A percentile compares a stretch with the other conserved stretches of the same genome.
Evolutionary conservation across 1,140 invertebrate species (phyloP).

Genomic region (Ostrea edulis): DNA sequence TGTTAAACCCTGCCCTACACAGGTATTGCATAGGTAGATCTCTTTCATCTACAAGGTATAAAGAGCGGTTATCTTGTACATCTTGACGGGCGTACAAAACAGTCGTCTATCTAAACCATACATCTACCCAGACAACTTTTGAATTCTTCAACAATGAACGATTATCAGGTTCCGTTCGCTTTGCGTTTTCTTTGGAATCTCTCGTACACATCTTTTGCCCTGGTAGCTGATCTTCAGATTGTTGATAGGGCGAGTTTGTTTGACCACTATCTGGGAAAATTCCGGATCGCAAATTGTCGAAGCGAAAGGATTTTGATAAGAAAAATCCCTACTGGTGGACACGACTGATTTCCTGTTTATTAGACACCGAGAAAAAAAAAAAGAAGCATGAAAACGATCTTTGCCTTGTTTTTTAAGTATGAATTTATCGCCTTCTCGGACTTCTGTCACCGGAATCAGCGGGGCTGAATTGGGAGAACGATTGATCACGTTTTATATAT

Average conservation of each 20-base stretch:
- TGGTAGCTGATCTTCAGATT: no score
- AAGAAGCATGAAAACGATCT: no score
- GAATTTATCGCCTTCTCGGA: no score
- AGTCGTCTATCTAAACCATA: neutral
- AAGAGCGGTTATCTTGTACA: conserved; percentile 26
- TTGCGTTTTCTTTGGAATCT: neutral
- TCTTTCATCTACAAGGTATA: conserved; percentile 14
- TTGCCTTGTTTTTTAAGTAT: no score
- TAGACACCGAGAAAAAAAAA: neutral
- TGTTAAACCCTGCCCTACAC: neutral
- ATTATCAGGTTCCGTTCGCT: neutral
- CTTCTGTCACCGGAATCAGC: no score
- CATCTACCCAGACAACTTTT: conserved; percentile 28
- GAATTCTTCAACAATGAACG: neutral
- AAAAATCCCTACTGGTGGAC: neutral
- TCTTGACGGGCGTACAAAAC: conserved; percentile 17
- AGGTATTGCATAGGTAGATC: neutral
- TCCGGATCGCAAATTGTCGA: neutral
- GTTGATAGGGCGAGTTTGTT: no score
- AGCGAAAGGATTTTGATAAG: conserved; percentile 10
- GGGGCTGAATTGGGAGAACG: no score
- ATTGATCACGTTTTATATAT: no score
- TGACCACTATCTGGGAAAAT: neutral
- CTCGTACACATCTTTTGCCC: neutral
- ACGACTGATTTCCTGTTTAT: neutral